Conservation (phyloP, 1,140 invertebrate species). For the Cotesia chilonis region DNA sequence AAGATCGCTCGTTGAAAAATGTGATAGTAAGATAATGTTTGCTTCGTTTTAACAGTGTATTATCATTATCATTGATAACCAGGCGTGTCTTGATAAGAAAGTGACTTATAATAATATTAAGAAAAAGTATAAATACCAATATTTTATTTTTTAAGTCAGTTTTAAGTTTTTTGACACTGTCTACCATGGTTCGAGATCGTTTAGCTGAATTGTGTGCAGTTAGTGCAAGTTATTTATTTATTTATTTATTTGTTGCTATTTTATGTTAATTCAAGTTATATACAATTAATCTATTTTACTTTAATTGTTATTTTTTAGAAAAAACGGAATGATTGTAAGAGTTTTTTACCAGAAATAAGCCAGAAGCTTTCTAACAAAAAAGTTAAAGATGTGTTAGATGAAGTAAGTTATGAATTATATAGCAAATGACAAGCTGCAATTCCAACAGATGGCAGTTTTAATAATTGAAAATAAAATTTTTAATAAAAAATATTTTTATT, state of each 20-base stretch:
- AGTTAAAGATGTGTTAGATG: constrained; percentile 57
- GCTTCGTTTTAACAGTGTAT: not conserved
- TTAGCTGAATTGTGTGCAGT: constrained; percentile 59
- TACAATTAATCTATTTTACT: not conserved
- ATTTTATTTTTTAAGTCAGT: constrained; percentile 13
- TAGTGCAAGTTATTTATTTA: constrained; percentile 46
- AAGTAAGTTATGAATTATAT: constrained; percentile 53
- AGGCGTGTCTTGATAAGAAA: constrained; percentile 10
- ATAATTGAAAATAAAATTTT: no score
- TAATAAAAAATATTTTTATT: no score
- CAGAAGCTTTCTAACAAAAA: constrained; percentile 57
- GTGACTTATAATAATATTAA: constrained; percentile 2
- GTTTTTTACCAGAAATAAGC: constrained; percentile 55
- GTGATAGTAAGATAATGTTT: not conserved
- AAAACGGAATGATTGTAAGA: constrained; percentile 49
- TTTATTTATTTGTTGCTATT: constrained; percentile 1
- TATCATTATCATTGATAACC: constrained; percentile 2
- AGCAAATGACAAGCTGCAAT: no score
- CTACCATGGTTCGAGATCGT: constrained; percentile 61
- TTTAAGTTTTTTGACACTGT: not conserved
- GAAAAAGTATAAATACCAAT: constrained; percentile 5
- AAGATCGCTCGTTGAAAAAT: not conserved
- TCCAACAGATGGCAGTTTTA: no score
- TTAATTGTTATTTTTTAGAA: constrained; percentile 44
- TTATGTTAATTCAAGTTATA: constrained; percentile 3